Conservation (phyloP, 1,140 invertebrate species). For the Venturia canescens region DNA sequence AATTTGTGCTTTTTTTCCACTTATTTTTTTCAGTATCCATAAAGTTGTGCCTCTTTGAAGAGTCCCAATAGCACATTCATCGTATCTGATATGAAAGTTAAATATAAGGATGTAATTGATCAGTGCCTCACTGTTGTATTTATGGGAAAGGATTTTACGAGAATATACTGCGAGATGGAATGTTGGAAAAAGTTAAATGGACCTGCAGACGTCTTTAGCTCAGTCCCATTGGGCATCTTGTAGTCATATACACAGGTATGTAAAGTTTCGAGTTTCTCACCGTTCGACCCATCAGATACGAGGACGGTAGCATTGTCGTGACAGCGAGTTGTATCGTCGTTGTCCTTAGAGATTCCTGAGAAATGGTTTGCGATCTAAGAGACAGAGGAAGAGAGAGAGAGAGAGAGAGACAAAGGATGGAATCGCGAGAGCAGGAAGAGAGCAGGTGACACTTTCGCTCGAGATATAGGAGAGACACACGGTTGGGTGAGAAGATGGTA, state of each 20-base stretch:
- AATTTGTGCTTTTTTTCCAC: too few species aligned
- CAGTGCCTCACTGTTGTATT: too few species aligned
- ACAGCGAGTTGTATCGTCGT: slow-evolving; percentile 51
- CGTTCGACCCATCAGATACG: slow-evolving; percentile 55
- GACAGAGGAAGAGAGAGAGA: neutral
- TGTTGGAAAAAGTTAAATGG: too few species aligned
- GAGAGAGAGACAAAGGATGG: neutral
- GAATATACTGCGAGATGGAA: too few species aligned
- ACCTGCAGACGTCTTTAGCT: too few species aligned
- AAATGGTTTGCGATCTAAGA: neutral
- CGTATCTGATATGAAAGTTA: too few species aligned
- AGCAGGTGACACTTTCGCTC: slow-evolving; percentile 7
- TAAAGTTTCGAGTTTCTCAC: slow-evolving; percentile 45
- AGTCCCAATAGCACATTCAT: too few species aligned
- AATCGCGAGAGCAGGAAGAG: neutral
- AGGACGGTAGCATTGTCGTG: slow-evolving; percentile 46
- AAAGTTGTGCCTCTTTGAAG: too few species aligned
- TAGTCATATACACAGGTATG: neutral
- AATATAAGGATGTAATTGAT: too few species aligned
- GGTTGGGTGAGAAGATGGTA: slow-evolving; percentile 19
- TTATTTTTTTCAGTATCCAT: too few species aligned
- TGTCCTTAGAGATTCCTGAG: slow-evolving; percentile 45
- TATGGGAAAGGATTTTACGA: too few species aligned
- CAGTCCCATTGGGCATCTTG: too few species aligned
- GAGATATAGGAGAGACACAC: slow-evolving; percentile 14